Percentiles rank a stretch among this genome's conserved stretches.
These are phyloP conservation scores for Pristionchus entomophagus DNA, from an alignment of 2,888 invertebrate genomes.

Conservation along the genomic window DNA sequence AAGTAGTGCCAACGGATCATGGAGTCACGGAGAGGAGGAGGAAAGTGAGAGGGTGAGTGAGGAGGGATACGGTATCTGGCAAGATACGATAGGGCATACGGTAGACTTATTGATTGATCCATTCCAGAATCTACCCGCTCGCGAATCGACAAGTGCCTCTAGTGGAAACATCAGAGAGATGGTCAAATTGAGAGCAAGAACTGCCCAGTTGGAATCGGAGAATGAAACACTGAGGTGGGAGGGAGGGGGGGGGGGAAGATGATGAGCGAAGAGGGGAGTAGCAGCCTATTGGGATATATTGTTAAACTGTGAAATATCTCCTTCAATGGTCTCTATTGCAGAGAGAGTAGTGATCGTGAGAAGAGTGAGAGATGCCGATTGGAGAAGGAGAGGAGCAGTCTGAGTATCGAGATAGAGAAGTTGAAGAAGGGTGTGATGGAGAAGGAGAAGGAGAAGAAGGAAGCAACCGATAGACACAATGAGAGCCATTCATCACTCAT, in stretches of 20 bases:
- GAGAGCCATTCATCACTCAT: constrained; percentile 51
- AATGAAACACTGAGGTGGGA: constrained; percentile 52
- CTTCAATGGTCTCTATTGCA: background rate
- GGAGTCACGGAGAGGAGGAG: constrained; percentile 45
- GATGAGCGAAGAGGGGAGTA: no score
- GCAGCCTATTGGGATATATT: no score
- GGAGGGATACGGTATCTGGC: background rate
- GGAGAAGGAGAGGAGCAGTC: constrained; percentile 49
- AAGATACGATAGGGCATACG: background rate
- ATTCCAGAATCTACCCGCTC: background rate
- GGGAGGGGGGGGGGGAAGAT: background rate
- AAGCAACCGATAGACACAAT: constrained; percentile 50
- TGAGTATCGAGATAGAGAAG: constrained; percentile 51
- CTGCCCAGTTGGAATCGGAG: constrained; percentile 53
- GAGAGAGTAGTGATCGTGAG: background rate
- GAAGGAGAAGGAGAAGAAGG: constrained; percentile 53
- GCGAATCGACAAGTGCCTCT: background rate
- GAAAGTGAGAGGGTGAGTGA: background rate
- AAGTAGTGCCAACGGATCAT: constrained; percentile 46
- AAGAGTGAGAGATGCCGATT: constrained; percentile 41
- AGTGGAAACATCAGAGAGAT: constrained; percentile 51
- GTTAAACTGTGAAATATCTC: no score
- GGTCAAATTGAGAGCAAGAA: constrained; percentile 49
- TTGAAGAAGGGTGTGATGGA: constrained; percentile 47
- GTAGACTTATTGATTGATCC: background rate